Percentiles rank a stretch among this genome's conserved stretches.
Conservation (phyloP, 2,888 invertebrate species). For the Dusona sp. region DNA sequence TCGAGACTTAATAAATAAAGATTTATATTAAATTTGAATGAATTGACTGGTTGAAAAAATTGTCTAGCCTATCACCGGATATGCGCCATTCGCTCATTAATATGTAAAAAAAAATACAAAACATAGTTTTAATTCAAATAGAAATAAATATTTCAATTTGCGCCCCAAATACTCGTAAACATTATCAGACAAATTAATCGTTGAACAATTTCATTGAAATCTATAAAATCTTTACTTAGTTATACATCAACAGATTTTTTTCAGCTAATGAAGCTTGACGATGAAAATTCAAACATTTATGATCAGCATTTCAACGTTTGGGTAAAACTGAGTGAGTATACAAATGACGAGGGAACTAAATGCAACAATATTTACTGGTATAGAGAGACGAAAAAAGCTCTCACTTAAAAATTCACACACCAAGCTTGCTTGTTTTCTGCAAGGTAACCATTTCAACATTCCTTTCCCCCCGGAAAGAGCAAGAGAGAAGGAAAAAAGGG, state of each 20-base stretch:
- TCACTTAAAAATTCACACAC: neutral
- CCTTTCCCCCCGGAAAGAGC: conserved; percentile 11
- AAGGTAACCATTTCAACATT: conserved; percentile 39
- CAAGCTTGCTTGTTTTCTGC: conserved; percentile 35
- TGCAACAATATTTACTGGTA: neutral
- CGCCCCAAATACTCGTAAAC: neutral
- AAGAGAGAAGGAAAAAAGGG: neutral
- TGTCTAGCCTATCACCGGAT: conserved; percentile 1
- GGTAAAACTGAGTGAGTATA: conserved; percentile 6
- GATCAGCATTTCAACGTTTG: conserved; percentile 34
- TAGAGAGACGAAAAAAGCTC: neutral
- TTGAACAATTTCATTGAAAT: neutral
- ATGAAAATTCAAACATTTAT: neutral
- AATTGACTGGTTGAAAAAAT: conserved; percentile 1
- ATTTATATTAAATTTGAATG: conserved; percentile 38
- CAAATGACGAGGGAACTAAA: neutral
- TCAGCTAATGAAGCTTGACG: neutral
- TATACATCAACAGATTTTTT: neutral
- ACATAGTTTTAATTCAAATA: neutral
- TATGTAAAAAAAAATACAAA: conserved; percentile 4
- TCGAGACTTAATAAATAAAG: neutral
- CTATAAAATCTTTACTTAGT: neutral
- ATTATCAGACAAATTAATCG: neutral
- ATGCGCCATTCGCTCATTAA: neutral
- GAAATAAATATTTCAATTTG: conserved; percentile 11